Evolutionary conservation across 1,140 invertebrate genomes (phyloP), one percentile per base, ranked within the genome.

Genomic region (Globodera rostochiensis): DNA sequence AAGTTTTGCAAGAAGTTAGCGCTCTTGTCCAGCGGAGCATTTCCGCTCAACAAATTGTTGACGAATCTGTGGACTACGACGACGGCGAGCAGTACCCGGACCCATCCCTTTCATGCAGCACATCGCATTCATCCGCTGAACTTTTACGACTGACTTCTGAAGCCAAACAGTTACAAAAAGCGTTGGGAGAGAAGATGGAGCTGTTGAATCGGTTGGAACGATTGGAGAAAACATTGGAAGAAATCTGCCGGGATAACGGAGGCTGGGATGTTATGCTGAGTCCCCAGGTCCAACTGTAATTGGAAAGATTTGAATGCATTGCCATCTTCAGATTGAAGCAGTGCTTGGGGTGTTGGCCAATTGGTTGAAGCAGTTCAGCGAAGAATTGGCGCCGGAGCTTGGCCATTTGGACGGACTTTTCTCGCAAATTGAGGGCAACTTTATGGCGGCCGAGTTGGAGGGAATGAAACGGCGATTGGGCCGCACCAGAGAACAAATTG

Each of bases 161-260:
- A 46, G 82, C 80, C 19, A 8, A 84, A 21, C 45, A 64, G 36
- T 60, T 86, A 11, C 67, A 86, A 53, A n/a, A 57, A 7, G 46
- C 19, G 7, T 67, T 84, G 57, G 57, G 25, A 6, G 36, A 46
- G n/a, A 84, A 84, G 73, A 84, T 84, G 84, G 84, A 84, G 19
- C 80, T 84, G 53, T 84, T 84, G 81, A 74, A 85, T 8, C 15
- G 81, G 4, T 60, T 84, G 66, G 84, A 84, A n/a, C 15, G 36
- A 9, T 75, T 86, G 69, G 74, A 84, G 67, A 71, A 81, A 47
- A 49, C 75, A 4, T 76, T 85, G n/a, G 73, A 73, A 46, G 60
- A 21, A n/a, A 57, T 84, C 15, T 60, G 60, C 36, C 6, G n/a
- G 21, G 67, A 86, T 21, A 84, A 84, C 50, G 70, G n/a, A 13